phyloP scores from a whole-genome alignment of 2,797 vertebrate species.

The Crocodylus rhombifer region DNA sequence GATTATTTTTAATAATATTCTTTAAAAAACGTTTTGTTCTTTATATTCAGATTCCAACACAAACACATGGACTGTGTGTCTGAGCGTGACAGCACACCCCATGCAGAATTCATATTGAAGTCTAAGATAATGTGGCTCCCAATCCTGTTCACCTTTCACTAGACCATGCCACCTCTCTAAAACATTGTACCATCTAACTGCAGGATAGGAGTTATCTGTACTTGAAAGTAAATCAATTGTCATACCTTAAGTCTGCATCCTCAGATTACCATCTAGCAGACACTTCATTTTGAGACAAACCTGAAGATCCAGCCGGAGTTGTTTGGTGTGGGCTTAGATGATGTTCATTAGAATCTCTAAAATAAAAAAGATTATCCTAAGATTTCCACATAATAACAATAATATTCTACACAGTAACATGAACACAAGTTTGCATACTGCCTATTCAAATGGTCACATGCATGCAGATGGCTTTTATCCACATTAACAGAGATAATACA shows the following conservation, averaged over 20 bases:
- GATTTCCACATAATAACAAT: neutral
- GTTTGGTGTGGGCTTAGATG: neutral
- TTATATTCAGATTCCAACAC: constrained; percentile 53
- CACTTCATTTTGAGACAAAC: constrained; percentile 9
- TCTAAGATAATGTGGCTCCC: neutral
- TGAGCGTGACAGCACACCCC: neutral
- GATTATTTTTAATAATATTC: constrained; percentile 36
- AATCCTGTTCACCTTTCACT: neutral
- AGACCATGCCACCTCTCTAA: neutral
- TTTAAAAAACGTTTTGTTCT: constrained; percentile 31
- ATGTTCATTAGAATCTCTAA: neutral
- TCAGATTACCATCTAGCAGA: neutral
- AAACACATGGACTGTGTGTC: constrained; percentile 30
- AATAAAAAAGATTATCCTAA: neutral
- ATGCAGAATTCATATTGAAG: neutral
- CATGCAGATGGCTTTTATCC: constrained; percentile 20
- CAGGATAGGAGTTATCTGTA: constrained; percentile 8
- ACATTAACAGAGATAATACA: constrained; percentile 11
- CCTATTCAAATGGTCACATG: constrained; percentile 16
- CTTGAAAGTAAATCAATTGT: neutral
- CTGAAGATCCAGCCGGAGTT: neutral
- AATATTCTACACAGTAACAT: neutral
- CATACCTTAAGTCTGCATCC: constrained; percentile 36
- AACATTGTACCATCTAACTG: neutral
- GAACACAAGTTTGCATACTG: neutral